Evolutionary conservation across 2,113 vertebrate genomes (phyloP), one percentile per base, ranked within the genome.

Genomic region (Forbesichthys agassizii): DNA sequence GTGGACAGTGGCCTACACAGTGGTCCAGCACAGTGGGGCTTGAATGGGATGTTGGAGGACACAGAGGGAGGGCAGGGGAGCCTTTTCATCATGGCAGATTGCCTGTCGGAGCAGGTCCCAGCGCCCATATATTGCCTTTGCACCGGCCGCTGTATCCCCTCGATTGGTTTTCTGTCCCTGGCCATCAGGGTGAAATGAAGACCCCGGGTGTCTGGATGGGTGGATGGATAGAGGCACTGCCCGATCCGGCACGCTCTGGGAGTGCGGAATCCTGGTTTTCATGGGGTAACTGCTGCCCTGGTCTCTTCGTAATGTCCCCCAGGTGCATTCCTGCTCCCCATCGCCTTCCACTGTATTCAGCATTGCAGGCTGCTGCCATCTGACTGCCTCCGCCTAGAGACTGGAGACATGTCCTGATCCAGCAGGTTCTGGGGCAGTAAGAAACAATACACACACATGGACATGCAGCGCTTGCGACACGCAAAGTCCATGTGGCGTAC

Each of bases 11-110:
- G 55, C 70, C 11, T 46, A 69, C 20, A 11, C 20, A 10, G 75
- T 54, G 33, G 53, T 49, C 33, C 71, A 76, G 77, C 54, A 66
- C 88, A 84, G 82, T 66, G 66, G 86, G 69, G 86, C 89, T 86
- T 91, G 88, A 92, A 92, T 89, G 88, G 85, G 90, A 89, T 77
- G 69, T 59, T 65, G 81, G 78, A 86, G 86, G 81, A 84, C 80
- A 64, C 62, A 72, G 82, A 66, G 74, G 78, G 84, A 75, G 67
- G 63, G 65, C 69, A 75, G 64, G 59, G 71, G 54, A 75, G 81
- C 79, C 87, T 89, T 88, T 92, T 90, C 82, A 91, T 92, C 92
- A 92, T 82, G 73, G 81, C 84, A 90, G 90, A 91, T 89, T 92
- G 91, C 90, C 83, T 92, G 90, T 90, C 92, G 83, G 58, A 65